Evolutionary conservation across 2,888 invertebrate species (phyloP).

Genomic region (Scaeva pyrastri): DNA sequence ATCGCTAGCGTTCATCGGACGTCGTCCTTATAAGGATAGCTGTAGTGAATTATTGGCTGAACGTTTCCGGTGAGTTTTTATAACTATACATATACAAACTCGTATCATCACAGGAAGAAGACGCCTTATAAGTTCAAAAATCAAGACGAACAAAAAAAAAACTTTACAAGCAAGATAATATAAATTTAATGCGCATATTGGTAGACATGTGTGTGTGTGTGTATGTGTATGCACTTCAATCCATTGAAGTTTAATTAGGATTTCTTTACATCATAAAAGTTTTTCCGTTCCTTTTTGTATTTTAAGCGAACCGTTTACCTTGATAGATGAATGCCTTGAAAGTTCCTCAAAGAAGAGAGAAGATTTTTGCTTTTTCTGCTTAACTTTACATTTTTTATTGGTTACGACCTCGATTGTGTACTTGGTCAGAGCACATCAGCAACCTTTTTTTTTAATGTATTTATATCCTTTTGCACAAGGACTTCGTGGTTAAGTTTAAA

Average conservation of each 20-base stretch:
- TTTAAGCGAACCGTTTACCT: conserved; percentile 54
- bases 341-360: conserved; percentile 35
- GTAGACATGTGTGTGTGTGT: not conserved
- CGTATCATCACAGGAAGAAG: conserved; percentile 5
- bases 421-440: conserved; percentile 16
- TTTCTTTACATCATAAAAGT: conserved; percentile 44
- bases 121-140: not conserved
- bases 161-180: conserved; percentile 9
- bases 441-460: conserved; percentile 1
- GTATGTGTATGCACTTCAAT: conserved; percentile 25
- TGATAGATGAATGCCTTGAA: conserved; percentile 67
- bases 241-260: conserved; percentile 69
- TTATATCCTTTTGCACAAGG: conserved; percentile 51
- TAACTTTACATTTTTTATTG: conserved; percentile 25
- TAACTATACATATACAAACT: not conserved
- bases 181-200: not conserved
- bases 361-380: conserved; percentile 13
- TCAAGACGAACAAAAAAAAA: not conserved
- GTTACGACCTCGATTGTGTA: conserved; percentile 52
- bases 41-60: conserved; percentile 63
- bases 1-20: not conserved
- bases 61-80: conserved; percentile 31
- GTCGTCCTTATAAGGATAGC: conserved; percentile 1
- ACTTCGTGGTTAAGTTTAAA: conserved; percentile 62
- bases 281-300: not conserved